These are phyloP conservation scores for Harpalus rubripes DNA, from an alignment of 2,888 invertebrate genomes.

Conservation along the genomic window DNA sequence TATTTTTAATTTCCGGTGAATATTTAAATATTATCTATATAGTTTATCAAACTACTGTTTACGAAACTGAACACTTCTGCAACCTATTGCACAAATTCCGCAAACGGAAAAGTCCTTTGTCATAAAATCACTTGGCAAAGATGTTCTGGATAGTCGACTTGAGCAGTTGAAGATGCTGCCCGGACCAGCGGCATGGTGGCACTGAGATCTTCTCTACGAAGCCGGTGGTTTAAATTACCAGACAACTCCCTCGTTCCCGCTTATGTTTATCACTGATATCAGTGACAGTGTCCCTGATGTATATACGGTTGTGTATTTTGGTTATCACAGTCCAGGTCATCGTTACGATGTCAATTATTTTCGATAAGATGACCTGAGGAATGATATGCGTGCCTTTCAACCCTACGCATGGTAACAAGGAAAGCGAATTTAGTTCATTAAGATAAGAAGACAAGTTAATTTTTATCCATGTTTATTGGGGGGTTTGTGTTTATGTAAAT, in stretches of 20 bases:
- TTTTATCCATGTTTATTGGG: no score
- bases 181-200: constrained; percentile 57
- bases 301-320: constrained; percentile 56
- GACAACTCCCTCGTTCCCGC: constrained; percentile 50
- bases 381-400: constrained; percentile 46
- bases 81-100: constrained; percentile 9
- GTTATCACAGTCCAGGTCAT: constrained; percentile 57
- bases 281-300: constrained; percentile 62
- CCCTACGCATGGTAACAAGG: constrained; percentile 61
- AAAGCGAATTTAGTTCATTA: background rate
- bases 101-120: constrained; percentile 55
- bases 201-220: constrained; percentile 40
- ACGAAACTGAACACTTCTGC: constrained; percentile 12
- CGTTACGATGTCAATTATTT: constrained; percentile 52
- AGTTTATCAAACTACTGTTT: constrained; percentile 35
- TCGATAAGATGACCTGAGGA: constrained; percentile 59
- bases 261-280: constrained; percentile 51
- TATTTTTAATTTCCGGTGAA: constrained; percentile 9
- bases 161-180: constrained; percentile 11
- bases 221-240: constrained; percentile 14
- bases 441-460: no score
- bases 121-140: constrained; percentile 64
- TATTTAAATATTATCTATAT: constrained; percentile 1
- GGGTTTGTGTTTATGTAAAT: no score
- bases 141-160: constrained; percentile 56